Percentiles rank a stretch among this genome's conserved stretches.
These are phyloP conservation scores for Pachycephala philippinensis DNA, from an alignment of 2,113 vertebrate genomes.

Conservation along the genomic window DNA sequence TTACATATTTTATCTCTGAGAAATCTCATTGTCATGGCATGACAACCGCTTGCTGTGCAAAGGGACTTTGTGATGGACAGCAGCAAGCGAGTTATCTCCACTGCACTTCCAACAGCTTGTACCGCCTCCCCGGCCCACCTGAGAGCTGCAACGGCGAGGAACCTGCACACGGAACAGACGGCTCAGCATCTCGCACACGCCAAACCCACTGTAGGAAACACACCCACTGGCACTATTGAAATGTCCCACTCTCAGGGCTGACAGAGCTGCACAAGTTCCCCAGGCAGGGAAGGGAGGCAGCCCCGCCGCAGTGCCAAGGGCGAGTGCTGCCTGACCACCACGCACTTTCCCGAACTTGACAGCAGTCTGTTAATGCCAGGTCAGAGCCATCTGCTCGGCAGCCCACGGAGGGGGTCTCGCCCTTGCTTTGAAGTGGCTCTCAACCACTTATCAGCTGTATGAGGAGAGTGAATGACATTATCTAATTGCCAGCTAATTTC, in stretches of 20 bases:
- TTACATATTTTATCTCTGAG: not conserved
- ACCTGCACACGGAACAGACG: not conserved
- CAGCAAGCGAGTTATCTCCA: not conserved
- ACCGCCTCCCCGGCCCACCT: not conserved
- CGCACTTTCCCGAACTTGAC: not conserved
- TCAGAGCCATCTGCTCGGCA: constrained; percentile 11
- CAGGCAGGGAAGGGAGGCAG: not conserved
- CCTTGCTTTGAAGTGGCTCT: constrained; percentile 3
- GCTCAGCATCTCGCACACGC: not conserved
- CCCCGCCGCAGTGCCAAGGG: accelerated
- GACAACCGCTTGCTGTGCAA: not conserved
- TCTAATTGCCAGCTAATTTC: constrained; percentile 75
- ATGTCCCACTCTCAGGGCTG: not conserved
- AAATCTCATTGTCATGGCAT: not conserved
- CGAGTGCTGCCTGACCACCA: not conserved
- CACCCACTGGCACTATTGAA: not conserved
- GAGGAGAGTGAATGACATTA: constrained; percentile 66
- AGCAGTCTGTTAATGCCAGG: not conserved
- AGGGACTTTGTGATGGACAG: not conserved
- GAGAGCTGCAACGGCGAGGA: not conserved
- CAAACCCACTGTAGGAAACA: not conserved
- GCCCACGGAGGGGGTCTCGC: not conserved
- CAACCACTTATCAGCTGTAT: constrained; percentile 56
- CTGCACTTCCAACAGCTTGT: not conserved
- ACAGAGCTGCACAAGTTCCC: not conserved